Evolutionary conservation across 2,113 vertebrate species (phyloP), one percentile per base, ranked within the genome.

Genomic region (Coptodon bakossiorum): DNA sequence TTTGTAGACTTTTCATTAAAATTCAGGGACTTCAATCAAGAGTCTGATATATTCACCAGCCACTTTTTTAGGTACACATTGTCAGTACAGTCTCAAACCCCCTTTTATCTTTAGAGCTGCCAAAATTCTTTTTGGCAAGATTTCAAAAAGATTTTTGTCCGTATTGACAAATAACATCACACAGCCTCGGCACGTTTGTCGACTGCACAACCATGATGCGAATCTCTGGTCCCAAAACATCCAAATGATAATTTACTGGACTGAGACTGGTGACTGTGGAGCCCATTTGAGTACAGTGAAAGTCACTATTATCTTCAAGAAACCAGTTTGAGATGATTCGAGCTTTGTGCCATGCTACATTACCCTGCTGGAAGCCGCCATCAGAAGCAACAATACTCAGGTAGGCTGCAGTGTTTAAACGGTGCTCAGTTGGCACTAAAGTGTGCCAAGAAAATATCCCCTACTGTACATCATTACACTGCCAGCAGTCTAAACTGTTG

Each of bases 161-260:
- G 1, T 13, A 13, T 66, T 12, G 34, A 66, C 61, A 66, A 38
- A 68, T 38, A 13, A 68, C 0, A 68, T 68, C 34, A 38, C 31
- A n/a, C 31, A 36, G 0, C 61, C 17, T 36, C 0, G 31, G 17
- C 3, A 12, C 1, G 17, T 36, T 63, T 63, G 59, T 63, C 4
- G 0, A n/a, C 59, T 63, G 59, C 34, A 22, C 19, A 38, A 38
- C 17, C 19, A 38, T 38, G 34, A 38, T 66, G 34, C n/a, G 34
- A 7, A n/a, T 66, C 61, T 3, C 31, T 38, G 16, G 19, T 66
- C 34, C 61, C 34, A 38, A 38, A n/a, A 0, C 36, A 43, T 71
- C 66, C 2, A 22, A 43, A 71, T 43, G 2, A 3, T 43, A 2
- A 24, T 43, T 14, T 71, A 6, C 4, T 68, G 34, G 34, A 68